Percentiles rank a stretch among this genome's conserved stretches.
Evolutionary conservation across 2,113 vertebrate species (phyloP).

Genomic region (Zosterops lateralis): DNA sequence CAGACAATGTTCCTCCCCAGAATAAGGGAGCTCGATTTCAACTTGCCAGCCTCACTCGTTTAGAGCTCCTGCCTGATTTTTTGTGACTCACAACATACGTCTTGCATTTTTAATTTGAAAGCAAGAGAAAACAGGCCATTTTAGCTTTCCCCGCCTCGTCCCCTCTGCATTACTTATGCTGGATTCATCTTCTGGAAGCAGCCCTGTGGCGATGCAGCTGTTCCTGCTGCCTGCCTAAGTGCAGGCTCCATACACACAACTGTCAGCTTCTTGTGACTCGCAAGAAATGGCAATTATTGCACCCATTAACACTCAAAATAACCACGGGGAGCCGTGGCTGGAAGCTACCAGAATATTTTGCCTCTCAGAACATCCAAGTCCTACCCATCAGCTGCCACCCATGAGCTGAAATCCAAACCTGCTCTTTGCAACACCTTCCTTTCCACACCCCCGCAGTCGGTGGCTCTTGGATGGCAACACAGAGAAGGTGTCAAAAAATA

Average conservation of each 20-base stretch:
- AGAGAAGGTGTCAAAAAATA: background rate
- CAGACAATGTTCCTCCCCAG: background rate
- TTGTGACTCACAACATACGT: constrained; percentile 9
- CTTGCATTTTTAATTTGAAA: constrained; percentile 57
- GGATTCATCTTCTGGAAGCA: constrained; percentile 10
- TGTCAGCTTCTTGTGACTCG: background rate
- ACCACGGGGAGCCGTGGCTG: background rate
- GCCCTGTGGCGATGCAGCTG: constrained; percentile 44
- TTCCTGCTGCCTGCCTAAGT: constrained; percentile 11
- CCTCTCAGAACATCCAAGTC: background rate
- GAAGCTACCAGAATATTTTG: constrained; percentile 15
- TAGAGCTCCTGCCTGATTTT: background rate
- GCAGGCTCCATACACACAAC: constrained; percentile 1
- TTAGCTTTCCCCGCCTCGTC: background rate
- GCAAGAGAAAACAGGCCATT: constrained; percentile 21
- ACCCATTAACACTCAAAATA: background rate
- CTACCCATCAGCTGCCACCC: background rate
- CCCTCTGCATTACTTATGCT: constrained; percentile 25
- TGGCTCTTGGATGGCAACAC: background rate
- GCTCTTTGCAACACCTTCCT: background rate
- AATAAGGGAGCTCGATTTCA: background rate
- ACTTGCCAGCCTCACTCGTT: background rate
- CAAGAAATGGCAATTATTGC: constrained; percentile 7
- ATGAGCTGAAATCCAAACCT: background rate
- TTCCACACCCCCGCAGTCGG: background rate